Evolutionary conservation across 2,113 vertebrate genomes (phyloP).

Genomic region (Gadus chalcogrammus): DNA sequence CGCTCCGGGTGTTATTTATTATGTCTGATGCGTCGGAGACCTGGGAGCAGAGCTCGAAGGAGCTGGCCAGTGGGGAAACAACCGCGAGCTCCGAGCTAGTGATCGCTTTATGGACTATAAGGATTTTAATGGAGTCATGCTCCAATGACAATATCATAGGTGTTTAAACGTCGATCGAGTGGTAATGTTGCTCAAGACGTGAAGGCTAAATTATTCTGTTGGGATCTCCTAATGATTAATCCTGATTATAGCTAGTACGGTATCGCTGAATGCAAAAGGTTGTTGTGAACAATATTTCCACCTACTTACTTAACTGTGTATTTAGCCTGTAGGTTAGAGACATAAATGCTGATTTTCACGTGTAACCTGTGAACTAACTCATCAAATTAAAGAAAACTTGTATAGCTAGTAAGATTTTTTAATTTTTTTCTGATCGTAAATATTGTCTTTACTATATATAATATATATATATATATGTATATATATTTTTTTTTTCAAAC

Average conservation of each 20-base stretch:
- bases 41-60: constrained; percentile 44
- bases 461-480: constrained; percentile 5
- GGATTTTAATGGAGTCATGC: constrained; percentile 34
- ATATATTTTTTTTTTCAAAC: constrained; percentile 20
- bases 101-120: constrained; percentile 42
- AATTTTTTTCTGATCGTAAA: too few relatives aligned
- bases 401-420: neutral
- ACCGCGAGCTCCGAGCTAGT: constrained; percentile 43
- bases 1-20: constrained; percentile 54
- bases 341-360: too few relatives aligned
- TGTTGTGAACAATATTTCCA: too few relatives aligned
- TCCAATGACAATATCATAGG: constrained; percentile 41
- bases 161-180: constrained; percentile 28
- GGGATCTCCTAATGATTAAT: too few relatives aligned
- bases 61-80: constrained; percentile 36
- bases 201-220: neutral
- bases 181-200: neutral
- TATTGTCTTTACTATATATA: too few relatives aligned
- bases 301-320: too few relatives aligned
- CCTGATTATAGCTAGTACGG: too few relatives aligned
- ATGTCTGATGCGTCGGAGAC: constrained; percentile 52
- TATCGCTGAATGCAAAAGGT: too few relatives aligned
- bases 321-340: too few relatives aligned
- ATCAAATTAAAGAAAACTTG: too few relatives aligned
- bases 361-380: too few relatives aligned